Conservation (phyloP, 2,888 invertebrate genomes). For the Eilema griseolum region DNA sequence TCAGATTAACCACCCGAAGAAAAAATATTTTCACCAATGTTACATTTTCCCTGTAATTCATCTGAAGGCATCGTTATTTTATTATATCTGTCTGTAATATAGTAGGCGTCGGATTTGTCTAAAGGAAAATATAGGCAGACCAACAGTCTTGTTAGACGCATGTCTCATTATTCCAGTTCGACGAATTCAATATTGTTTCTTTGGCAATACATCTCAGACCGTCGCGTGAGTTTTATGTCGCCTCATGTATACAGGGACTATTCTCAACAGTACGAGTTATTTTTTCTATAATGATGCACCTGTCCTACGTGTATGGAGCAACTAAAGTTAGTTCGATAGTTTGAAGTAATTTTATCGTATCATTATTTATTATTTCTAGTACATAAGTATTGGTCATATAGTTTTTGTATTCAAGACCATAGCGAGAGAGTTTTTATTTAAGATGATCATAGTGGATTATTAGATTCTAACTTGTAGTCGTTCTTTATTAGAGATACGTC, state of each 20-base stretch:
- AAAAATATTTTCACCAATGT: conserved; percentile 33
- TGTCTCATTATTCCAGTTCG: conserved; percentile 62
- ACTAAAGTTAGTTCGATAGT: neutral
- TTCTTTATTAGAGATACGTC: too few relatives aligned
- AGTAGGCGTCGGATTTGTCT: conserved; percentile 37
- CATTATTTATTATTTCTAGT: neutral
- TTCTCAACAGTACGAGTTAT: conserved; percentile 40
- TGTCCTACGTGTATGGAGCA: neutral
- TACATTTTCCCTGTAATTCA: conserved; percentile 31
- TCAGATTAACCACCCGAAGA: conserved; percentile 27
- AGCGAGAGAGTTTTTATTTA: neutral
- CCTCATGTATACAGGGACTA: conserved; percentile 41
- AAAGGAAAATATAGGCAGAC: conserved; percentile 43
- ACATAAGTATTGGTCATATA: neutral
- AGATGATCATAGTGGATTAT: too few relatives aligned
- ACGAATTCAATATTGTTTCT: conserved; percentile 63
- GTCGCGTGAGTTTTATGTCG: conserved; percentile 49
- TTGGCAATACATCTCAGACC: conserved; percentile 58
- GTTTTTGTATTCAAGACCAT: neutral
- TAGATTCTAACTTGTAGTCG: too few relatives aligned
- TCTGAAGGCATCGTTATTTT: conserved; percentile 28
- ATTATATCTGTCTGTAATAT: conserved; percentile 37
- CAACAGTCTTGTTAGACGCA: conserved; percentile 52
- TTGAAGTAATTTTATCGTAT: neutral
- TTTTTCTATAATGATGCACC: conserved; percentile 22